These are phyloP conservation scores for Morus bassanus DNA, from an alignment of 2,797 vertebrate species.

Conservation along the genomic window DNA sequence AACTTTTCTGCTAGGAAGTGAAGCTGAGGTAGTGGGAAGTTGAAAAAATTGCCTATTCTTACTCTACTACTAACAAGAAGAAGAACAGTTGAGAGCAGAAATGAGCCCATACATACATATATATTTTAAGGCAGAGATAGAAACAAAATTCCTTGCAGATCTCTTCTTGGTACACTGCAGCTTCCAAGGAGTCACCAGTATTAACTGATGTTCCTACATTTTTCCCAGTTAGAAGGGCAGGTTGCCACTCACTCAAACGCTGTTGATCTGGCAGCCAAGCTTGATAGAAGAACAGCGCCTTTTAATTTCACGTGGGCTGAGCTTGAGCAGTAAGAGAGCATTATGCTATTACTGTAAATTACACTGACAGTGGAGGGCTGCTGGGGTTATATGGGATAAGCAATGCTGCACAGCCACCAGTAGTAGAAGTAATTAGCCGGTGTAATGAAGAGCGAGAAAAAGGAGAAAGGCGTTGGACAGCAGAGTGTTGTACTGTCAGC, in stretches of 20 bases:
- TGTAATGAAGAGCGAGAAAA: constrained; percentile 70
- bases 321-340: background rate
- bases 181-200: background rate
- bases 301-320: background rate
- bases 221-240: background rate
- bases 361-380: constrained; percentile 35
- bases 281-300: background rate
- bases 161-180: background rate
- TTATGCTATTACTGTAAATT: constrained; percentile 41
- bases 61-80: background rate
- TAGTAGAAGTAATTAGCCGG: constrained; percentile 70
- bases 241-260: background rate
- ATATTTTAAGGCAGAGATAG: background rate
- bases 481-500: constrained; percentile 56
- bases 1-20: background rate
- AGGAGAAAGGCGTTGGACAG: constrained; percentile 6
- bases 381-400: constrained; percentile 16
- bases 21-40: background rate
- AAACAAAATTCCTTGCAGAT: background rate
- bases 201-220: background rate
- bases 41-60: background rate
- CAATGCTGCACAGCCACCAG: constrained; percentile 15
- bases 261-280: background rate
- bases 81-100: background rate
- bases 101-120: fast-evolving